Evolutionary conservation across 1,140 invertebrate species (phyloP).

Genomic region (Latrodectus geometricus): DNA sequence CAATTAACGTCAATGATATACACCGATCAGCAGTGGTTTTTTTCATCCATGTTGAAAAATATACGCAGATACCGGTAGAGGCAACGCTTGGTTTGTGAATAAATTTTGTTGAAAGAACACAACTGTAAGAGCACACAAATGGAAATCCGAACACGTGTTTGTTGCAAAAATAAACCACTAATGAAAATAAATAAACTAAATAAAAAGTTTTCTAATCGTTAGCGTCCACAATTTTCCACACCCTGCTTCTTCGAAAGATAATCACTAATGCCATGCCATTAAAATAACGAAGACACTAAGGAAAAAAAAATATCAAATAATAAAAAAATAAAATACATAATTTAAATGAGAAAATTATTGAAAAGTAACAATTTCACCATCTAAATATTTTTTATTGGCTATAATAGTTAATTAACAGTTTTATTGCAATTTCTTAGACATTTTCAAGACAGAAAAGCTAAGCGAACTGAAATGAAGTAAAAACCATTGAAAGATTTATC

Average conservation of each 20-base stretch:
- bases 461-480: no score
- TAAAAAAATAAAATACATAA: no score
- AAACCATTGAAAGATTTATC: no score
- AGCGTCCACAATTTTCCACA: constrained; percentile 30
- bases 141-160: background rate
- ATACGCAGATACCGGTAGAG: constrained; percentile 39
- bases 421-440: no score
- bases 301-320: background rate
- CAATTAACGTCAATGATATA: background rate
- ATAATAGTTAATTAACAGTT: no score
- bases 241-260: constrained; percentile 32
- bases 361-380: no score
- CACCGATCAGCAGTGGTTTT: constrained; percentile 5
- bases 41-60: constrained; percentile 33
- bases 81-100: background rate
- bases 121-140: background rate
- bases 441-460: no score
- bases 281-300: background rate
- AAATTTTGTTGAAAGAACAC: background rate
- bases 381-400: no score
- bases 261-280: background rate
- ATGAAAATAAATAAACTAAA: constrained; percentile 7
- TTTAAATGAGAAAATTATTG: no score
- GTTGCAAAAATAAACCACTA: background rate
- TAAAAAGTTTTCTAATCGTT: constrained; percentile 17